phyloP scores from a whole-genome alignment of 2,888 invertebrate genomes.

The Chouioia cunea region DNA sequence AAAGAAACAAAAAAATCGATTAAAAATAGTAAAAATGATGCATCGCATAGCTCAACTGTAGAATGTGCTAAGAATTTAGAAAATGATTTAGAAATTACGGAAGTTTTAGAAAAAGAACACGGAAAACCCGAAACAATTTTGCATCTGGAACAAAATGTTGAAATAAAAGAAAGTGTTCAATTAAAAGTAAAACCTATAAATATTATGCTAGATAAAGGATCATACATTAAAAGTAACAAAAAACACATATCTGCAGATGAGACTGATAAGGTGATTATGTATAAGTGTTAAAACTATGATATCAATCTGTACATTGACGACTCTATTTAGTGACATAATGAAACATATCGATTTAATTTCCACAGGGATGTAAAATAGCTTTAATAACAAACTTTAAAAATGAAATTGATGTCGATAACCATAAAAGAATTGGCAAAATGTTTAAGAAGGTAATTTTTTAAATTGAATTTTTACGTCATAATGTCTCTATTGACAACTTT shows the following conservation, averaged over 20 bases:
- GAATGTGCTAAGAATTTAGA: background rate
- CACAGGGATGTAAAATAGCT: background rate
- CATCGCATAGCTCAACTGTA: background rate
- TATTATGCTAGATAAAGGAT: background rate
- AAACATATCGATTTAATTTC: background rate
- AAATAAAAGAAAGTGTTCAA: background rate
- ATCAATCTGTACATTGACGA: background rate
- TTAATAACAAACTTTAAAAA: background rate
- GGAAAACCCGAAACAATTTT: background rate
- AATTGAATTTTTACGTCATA: background rate
- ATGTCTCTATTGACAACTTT: background rate
- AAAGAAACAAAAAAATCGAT: conserved; percentile 3
- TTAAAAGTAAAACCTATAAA: background rate
- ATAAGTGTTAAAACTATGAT: background rate
- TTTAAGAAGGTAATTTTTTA: conserved; percentile 26
- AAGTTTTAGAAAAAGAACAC: background rate
- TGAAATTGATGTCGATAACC: background rate
- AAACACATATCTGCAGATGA: no score
- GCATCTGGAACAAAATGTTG: background rate
- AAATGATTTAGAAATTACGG: background rate
- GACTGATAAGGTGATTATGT: background rate
- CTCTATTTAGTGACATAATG: conserved; percentile 2
- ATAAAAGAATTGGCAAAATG: conserved; percentile 8
- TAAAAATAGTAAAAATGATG: background rate
- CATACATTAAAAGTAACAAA: no score